A percentile compares a stretch with the other conserved stretches of the same genome.
Evolutionary conservation across 2,888 invertebrate genomes (phyloP).

Genomic region (Epsilonema sp.): DNA sequence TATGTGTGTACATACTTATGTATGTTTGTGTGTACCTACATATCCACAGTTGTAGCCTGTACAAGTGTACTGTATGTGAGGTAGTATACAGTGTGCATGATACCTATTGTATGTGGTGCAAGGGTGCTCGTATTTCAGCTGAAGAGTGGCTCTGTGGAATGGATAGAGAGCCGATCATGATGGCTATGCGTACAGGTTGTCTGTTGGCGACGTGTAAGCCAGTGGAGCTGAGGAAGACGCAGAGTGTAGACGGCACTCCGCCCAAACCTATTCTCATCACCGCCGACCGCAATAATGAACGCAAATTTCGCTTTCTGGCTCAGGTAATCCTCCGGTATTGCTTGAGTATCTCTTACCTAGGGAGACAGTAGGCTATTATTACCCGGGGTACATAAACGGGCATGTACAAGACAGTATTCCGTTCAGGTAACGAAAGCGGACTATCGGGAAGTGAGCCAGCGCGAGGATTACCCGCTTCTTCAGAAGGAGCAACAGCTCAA

Average conservation of each 20-base stretch:
- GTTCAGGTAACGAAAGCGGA: constrained; percentile 54
- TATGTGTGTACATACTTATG: no score
- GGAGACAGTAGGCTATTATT: not conserved
- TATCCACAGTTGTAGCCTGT: no score
- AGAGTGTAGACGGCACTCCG: not conserved
- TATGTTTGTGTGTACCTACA: no score
- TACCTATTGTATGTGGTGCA: not conserved
- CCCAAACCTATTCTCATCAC: constrained; percentile 8
- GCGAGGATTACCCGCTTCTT: constrained; percentile 10
- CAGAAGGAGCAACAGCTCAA: constrained; percentile 6
- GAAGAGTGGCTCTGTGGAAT: constrained; percentile 67
- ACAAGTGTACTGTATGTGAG: no score
- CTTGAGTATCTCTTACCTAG: not conserved
- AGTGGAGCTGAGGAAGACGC: constrained; percentile 4
- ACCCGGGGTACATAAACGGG: no score
- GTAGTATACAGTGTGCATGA: no score
- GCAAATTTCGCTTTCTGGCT: constrained; percentile 64
- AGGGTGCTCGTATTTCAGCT: constrained; percentile 44
- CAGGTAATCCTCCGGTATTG: constrained; percentile 27
- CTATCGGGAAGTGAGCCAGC: constrained; percentile 41
- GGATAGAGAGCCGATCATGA: constrained; percentile 62
- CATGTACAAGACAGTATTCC: not conserved
- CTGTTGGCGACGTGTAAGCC: constrained; percentile 9
- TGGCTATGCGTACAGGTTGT: constrained; percentile 49
- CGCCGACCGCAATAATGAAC: constrained; percentile 51